Base-by-base conservation (phyloP, 1,140 invertebrate species). In the Uloborus diversus region DNA sequence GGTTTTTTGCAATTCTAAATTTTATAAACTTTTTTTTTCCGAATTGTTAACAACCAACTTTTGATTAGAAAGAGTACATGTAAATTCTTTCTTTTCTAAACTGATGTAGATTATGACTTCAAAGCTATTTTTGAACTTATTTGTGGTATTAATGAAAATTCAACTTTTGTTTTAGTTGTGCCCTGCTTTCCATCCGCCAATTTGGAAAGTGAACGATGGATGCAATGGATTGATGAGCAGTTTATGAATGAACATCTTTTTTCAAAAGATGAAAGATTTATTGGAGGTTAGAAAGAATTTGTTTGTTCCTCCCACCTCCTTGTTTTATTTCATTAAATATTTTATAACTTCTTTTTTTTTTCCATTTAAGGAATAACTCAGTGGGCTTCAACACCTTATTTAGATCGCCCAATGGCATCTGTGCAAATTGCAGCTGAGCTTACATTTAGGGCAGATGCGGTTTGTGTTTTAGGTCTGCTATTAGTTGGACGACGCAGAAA, bases 401-500 rank as follows among this genome's bases (percentile, higher is more conserved):
- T 83, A 20, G 85, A 86, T 83, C 82, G 84, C n/a, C 70, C 83
- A 65, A 86, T 86, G 69, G 85, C 86, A 51, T 85, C 86, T 14
- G 75, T 87, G 14, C 84, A 83, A 61, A 87, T 87, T 23, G 85
- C 85, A 37, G 85, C 85, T 37, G 85, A 87, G 49, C 83, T 88
- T 13, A 85, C 86, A 33, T 85, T 87, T 59, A 84, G 86, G 78
- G 88, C 88, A n/a, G 86, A 88, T 81, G 87, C 87, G 32, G 85
- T 88, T 2, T 88, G 88, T 83, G 85, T 88, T 0, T 82, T 88
- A 30, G 87, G 87, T 4, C 82, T 88, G 5, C 85, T 88, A 70
- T 80, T 88, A 35, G 84, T 88, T n/a, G 88, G 88, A 23, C 87
- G 87, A 83, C 87, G 88, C 61, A 83, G 87, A 86, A 85, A 87